Conservation (phyloP, 2,888 invertebrate genomes). For the Eupithecia subumbrata region DNA sequence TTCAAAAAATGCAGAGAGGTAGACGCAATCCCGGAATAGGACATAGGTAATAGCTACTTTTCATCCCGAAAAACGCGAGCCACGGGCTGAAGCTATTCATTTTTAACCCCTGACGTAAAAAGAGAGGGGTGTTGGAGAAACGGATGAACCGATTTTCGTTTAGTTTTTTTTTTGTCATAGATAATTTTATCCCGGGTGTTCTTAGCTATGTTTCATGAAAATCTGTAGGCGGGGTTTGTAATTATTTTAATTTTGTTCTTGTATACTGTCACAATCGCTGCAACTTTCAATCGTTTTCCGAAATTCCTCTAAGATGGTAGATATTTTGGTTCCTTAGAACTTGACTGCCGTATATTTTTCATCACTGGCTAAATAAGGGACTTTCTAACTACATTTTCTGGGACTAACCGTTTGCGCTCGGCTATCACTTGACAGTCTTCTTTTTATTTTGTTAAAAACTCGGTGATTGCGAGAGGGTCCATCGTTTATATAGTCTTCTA, state of each 20-base stretch:
- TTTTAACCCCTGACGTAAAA: too few relatives aligned
- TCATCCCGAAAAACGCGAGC: not conserved
- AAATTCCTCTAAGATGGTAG: not conserved
- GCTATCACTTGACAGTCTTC: conserved; percentile 39
- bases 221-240: too few relatives aligned
- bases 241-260: too few relatives aligned
- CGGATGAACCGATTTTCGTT: too few relatives aligned
- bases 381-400: conserved; percentile 43
- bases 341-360: not conserved
- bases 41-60: not conserved
- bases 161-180: too few relatives aligned
- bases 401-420: conserved; percentile 35
- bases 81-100: not conserved
- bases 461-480: conserved; percentile 39
- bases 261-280: not conserved
- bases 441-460: conserved; percentile 43
- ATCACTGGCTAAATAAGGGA: conserved; percentile 23
- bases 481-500: not conserved
- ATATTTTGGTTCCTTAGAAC: not conserved
- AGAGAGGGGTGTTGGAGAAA: too few relatives aligned
- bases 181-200: too few relatives aligned
- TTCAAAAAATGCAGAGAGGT: not conserved
- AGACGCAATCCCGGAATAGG: not conserved
- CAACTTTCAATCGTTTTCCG: not conserved
- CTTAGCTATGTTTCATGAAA: too few relatives aligned